These are phyloP conservation scores for Microdon myrmicae DNA, from an alignment of 2,888 invertebrate species.

Conservation along the genomic window DNA sequence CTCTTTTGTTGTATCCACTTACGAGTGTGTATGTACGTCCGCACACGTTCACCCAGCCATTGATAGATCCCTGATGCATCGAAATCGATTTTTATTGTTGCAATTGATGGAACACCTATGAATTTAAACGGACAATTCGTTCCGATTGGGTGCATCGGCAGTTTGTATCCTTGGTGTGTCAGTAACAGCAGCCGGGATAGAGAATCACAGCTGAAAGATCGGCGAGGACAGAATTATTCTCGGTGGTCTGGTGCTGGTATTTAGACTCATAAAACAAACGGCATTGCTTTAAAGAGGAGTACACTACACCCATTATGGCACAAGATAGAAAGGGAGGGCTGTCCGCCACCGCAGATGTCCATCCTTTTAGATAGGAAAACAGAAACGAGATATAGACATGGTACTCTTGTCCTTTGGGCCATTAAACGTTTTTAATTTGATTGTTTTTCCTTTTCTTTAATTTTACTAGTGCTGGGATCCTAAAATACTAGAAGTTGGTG, in stretches of 20 bases:
- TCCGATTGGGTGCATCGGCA: slow-evolving; percentile 39
- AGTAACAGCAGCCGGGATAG: slow-evolving; percentile 27
- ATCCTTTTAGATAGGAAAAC: slow-evolving; percentile 25
- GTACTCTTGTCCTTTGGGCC: slow-evolving; percentile 35
- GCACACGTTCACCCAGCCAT: neutral
- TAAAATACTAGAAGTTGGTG: slow-evolving; percentile 17
- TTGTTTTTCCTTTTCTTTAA: slow-evolving; percentile 1
- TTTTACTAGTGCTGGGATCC: slow-evolving; percentile 9
- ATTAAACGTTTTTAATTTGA: slow-evolving; percentile 45
- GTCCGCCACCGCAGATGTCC: slow-evolving; percentile 35
- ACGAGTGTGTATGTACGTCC: too few species aligned
- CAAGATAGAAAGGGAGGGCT: slow-evolving; percentile 23
- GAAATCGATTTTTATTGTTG: slow-evolving; percentile 42
- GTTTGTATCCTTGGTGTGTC: slow-evolving; percentile 31
- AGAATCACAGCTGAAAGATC: slow-evolving; percentile 38
- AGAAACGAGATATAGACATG: too few species aligned
- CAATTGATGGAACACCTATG: slow-evolving; percentile 48
- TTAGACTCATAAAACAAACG: slow-evolving; percentile 41
- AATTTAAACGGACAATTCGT: slow-evolving; percentile 51
- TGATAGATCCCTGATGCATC: slow-evolving; percentile 27
- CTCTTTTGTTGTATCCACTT: neutral
- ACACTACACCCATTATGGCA: slow-evolving; percentile 4
- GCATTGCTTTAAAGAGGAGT: slow-evolving; percentile 30
- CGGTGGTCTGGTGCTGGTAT: slow-evolving; percentile 45
- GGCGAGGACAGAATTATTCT: slow-evolving; percentile 37